Percentiles rank a stretch among this genome's conserved stretches.
These are phyloP conservation scores for Bradypus variegatus DNA, from an alignment of 2,797 vertebrate genomes.

Conservation along the genomic window DNA sequence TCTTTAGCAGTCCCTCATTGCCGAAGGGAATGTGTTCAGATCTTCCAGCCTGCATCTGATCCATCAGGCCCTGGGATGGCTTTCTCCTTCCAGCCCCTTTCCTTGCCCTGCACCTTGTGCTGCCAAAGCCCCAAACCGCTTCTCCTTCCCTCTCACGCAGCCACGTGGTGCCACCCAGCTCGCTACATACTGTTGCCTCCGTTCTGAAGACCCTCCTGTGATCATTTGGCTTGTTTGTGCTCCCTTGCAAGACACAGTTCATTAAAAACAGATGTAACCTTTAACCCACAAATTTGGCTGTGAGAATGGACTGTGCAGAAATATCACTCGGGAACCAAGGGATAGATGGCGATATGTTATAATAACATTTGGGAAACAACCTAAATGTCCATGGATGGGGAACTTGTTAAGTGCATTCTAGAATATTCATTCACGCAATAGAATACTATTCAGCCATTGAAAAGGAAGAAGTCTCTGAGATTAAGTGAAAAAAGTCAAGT, in stretches of 20 bases:
- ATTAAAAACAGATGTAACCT: neutral
- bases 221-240: neutral
- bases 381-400: neutral
- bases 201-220: neutral
- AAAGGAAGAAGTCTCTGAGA: neutral
- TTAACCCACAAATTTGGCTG: neutral
- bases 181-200: neutral
- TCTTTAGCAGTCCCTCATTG: neutral
- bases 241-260: neutral
- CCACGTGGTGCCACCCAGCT: neutral
- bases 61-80: no score
- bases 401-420: neutral
- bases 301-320: neutral
- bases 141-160: no score
- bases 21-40: neutral
- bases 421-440: neutral
- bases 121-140: neutral
- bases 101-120: neutral
- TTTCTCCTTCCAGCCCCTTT: neutral
- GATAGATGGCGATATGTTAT: neutral
- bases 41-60: neutral
- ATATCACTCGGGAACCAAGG: neutral
- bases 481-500: neutral
- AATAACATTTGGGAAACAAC: neutral
- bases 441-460: neutral